phyloP scores from a whole-genome alignment of 2,888 invertebrate species.

The Dasypolia templi region DNA sequence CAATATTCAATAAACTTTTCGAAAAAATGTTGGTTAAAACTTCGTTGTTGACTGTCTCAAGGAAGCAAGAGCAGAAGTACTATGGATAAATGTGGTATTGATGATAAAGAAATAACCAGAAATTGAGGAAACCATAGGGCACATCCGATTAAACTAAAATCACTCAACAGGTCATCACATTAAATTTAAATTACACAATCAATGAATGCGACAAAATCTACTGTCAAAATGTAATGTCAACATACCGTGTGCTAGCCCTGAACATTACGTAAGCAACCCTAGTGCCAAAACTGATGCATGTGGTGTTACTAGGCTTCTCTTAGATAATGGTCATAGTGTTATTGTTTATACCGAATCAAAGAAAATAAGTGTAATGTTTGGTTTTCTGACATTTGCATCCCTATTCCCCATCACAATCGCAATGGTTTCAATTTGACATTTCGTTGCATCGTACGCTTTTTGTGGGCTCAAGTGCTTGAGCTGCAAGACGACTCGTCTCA shows the following conservation, averaged over 20 bases:
- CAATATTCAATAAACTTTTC: too few species aligned
- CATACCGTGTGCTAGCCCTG: slow-evolving; percentile 35
- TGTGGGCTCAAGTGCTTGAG: too few species aligned
- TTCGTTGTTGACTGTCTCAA: too few species aligned
- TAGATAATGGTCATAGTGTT: slow-evolving; percentile 27
- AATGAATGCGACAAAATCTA: slow-evolving; percentile 17
- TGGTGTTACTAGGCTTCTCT: slow-evolving; percentile 38
- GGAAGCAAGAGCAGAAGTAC: too few species aligned
- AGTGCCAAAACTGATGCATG: slow-evolving; percentile 43
- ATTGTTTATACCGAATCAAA: slow-evolving; percentile 37
- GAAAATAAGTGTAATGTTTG: background rate
- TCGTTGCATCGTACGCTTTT: background rate
- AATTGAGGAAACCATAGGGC: too few species aligned
- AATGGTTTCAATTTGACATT: background rate
- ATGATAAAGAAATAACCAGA: too few species aligned
- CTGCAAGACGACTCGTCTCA: too few species aligned
- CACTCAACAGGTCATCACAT: background rate
- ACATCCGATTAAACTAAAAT: too few species aligned
- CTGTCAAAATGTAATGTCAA: background rate
- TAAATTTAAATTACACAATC: background rate
- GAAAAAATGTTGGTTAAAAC: too few species aligned
- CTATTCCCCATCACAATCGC: background rate
- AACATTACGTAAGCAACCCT: slow-evolving; percentile 33
- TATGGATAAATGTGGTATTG: too few species aligned
- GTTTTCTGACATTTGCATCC: background rate